phyloP scores from a whole-genome alignment of 2,113 vertebrate species.

The Fulica atra region DNA sequence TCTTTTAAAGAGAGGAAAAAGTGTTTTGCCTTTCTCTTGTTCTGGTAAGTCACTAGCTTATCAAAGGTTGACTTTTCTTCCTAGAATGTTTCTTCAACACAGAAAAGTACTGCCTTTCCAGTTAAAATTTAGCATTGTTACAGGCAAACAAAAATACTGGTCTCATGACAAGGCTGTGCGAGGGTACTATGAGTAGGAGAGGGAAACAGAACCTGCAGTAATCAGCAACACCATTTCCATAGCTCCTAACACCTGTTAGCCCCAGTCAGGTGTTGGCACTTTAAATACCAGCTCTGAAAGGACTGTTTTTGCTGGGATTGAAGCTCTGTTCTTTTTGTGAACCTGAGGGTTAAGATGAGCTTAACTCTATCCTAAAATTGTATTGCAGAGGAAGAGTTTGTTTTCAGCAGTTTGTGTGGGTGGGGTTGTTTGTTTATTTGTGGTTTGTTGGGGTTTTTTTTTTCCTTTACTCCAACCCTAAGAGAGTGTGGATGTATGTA shows the following conservation, averaged over 20 bases:
- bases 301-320: neutral
- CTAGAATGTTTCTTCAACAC: neutral
- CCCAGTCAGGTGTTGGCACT: slow-evolving; percentile 3
- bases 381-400: rapidly evolving
- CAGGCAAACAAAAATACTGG: neutral
- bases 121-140: neutral
- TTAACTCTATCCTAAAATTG: neutral
- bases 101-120: neutral
- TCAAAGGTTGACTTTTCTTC: neutral
- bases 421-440: no score
- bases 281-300: neutral
- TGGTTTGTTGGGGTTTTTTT: neutral
- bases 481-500: rapidly evolving
- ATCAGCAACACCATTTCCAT: neutral
- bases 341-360: neutral
- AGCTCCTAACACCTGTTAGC: neutral
- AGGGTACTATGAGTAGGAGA: neutral
- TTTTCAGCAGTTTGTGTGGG: neutral
- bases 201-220: neutral
- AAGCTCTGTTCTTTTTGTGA: rapidly evolving
- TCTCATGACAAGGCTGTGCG: rapidly evolving
- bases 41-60: neutral
- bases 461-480: rapidly evolving
- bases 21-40: neutral
- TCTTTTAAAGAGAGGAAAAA: neutral